Conservation (phyloP, 2,113 vertebrate genomes). For the Mirounga angustirostris region DNA sequence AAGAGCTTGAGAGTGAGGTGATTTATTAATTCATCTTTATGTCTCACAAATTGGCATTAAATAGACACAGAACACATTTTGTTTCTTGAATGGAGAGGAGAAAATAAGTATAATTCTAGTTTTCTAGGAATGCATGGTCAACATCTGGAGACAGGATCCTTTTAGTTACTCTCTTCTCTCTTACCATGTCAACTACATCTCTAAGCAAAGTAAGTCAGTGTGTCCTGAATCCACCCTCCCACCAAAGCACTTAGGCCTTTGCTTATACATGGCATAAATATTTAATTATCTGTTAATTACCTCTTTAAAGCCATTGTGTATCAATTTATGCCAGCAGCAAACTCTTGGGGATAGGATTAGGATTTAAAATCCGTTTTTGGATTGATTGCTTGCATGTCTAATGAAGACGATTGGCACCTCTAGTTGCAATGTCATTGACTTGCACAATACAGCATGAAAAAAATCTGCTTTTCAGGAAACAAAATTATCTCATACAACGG, state of each 20-base stretch:
- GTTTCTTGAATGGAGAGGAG: background rate
- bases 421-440: constrained; percentile 31
- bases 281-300: constrained; percentile 81
- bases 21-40: constrained; percentile 29
- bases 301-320: constrained; percentile 72
- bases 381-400: constrained; percentile 77
- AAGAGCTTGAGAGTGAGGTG: background rate
- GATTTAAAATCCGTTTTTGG: constrained; percentile 60
- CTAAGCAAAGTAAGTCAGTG: constrained; percentile 4
- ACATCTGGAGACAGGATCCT: background rate
- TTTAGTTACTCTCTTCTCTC: background rate
- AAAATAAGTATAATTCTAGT: background rate
- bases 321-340: constrained; percentile 70
- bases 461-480: background rate
- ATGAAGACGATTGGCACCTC: constrained; percentile 63
- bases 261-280: constrained; percentile 71
- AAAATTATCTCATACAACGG: background rate
- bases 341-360: constrained; percentile 30
- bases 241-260: constrained; percentile 63
- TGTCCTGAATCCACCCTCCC: background rate
- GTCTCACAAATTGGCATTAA: background rate
- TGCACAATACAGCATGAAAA: background rate
- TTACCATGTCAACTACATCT: background rate
- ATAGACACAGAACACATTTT: background rate
- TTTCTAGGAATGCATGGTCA: background rate